phyloP scores from a whole-genome alignment of 2,888 invertebrate species.

The Metellina segmentata region DNA sequence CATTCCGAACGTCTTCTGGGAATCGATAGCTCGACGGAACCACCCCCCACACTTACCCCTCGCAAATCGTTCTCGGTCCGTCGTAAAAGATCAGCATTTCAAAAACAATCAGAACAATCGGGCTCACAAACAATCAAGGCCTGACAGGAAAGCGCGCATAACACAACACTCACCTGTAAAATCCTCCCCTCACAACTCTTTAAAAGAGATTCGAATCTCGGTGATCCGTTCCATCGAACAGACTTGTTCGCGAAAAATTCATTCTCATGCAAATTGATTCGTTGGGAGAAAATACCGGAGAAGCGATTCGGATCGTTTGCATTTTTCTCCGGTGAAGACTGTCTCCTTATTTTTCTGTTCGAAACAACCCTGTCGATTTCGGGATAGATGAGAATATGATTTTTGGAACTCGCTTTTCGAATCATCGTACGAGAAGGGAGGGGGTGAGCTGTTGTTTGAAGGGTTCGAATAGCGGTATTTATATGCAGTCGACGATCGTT shows the following conservation, averaged over 20 bases:
- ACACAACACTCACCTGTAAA: too few species aligned
- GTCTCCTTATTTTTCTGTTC: too few species aligned
- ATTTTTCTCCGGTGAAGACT: not conserved
- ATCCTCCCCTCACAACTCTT: not conserved
- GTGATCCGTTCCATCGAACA: not conserved
- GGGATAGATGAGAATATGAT: too few species aligned
- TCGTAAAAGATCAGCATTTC: not conserved
- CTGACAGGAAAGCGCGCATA: too few species aligned
- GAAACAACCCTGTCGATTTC: too few species aligned
- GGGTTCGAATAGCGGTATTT: too few species aligned
- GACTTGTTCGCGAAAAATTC: conserved; percentile 32
- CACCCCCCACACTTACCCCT: too few species aligned
- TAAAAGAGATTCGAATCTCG: not conserved
- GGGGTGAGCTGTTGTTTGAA: too few species aligned
- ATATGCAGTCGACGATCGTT: too few species aligned
- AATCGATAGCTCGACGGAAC: too few species aligned
- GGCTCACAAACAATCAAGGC: too few species aligned
- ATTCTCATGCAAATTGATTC: conserved; percentile 55
- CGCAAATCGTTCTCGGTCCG: too few species aligned
- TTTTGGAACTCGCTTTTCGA: not conserved
- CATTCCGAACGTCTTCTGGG: not conserved
- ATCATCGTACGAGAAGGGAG: not conserved
- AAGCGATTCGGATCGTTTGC: not conserved
- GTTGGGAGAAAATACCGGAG: not conserved
- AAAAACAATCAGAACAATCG: not conserved